Evolutionary conservation across 2,797 vertebrate genomes (phyloP).

Genomic region (Linurgus olivaceus): DNA sequence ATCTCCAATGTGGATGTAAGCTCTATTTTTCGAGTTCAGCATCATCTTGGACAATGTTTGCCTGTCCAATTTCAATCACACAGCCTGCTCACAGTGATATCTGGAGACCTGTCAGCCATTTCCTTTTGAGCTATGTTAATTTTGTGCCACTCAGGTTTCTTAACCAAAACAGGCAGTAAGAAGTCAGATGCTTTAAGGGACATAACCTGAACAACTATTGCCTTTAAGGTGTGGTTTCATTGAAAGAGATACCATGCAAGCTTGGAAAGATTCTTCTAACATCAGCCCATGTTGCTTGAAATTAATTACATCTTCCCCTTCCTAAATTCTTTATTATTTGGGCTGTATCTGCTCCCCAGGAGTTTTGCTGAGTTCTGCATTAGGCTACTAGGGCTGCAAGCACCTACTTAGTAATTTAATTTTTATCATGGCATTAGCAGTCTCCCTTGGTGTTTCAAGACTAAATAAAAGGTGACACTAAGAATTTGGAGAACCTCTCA

Average conservation of each 20-base stretch:
- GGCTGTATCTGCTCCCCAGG: neutral
- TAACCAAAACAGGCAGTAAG: neutral
- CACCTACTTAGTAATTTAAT: neutral
- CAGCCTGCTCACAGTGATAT: neutral
- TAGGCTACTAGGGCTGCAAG: neutral
- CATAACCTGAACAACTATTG: neutral
- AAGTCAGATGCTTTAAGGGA: neutral
- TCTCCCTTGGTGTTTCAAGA: neutral
- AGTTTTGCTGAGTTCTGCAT: neutral
- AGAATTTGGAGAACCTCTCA: constrained; percentile 1
- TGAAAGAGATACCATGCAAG: neutral
- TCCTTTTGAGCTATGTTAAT: neutral
- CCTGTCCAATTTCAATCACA: neutral
- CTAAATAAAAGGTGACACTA: neutral
- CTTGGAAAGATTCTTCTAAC: neutral
- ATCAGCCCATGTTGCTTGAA: neutral
- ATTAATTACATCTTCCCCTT: neutral
- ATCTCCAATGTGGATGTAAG: neutral
- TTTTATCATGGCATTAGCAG: neutral
- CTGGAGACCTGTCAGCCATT: neutral
- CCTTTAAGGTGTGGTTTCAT: neutral
- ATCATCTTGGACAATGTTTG: neutral
- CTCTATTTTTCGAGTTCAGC: neutral
- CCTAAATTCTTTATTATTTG: neutral
- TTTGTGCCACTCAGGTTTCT: neutral